Evolutionary conservation across 2,113 vertebrate species (phyloP), one percentile per base, ranked within the genome.

Genomic region (Donacobius atricapilla): DNA sequence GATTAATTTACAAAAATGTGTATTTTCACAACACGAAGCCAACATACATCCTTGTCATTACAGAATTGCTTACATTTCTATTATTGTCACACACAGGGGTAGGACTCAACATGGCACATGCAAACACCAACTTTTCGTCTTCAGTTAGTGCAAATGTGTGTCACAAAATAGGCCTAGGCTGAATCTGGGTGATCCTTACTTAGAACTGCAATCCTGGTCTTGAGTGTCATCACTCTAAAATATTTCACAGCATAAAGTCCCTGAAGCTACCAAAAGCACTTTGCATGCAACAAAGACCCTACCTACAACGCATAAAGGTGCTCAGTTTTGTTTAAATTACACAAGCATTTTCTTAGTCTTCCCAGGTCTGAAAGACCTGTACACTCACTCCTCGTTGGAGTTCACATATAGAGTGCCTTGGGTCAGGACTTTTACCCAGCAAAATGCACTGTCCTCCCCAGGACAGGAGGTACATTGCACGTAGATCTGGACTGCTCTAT

Each of bases 301-400:
- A 30, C 6, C 15, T 7, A 72, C 20, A 90, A 6, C 0, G 0
- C 2, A 9, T 22, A 11, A 92, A 86, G n/a, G 47, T 6, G 27
- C 13, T 40, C 21, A 11, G 8, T 40, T 78, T 44, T 64, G 21
- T 35, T 92, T 54, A 21, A 61, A 57, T 65, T 61, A 66, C 64
- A 65, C 39, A 66, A 80, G 21, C 19, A 31, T 78, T 90, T 88
- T 63, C 64, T 73, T 42, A 27, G 5, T n/a, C 45, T 53, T 33
- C 6, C 23, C 37, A 86, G 40, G n/a, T 51, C 68, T 61, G 57
- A 31, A 57, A 65, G 45, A 40, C 35, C 37, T n/a, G 24, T 23
- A 61, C 64, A 58, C 16, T 65, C 64, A 58, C 16, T 65, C 48
- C 33, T 53, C 19, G 37, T 0, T 22, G 3, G 33, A 35, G 25